These are phyloP conservation scores for Sciurus carolinensis DNA, from an alignment of 2,797 vertebrate genomes.

Conservation along the genomic window DNA sequence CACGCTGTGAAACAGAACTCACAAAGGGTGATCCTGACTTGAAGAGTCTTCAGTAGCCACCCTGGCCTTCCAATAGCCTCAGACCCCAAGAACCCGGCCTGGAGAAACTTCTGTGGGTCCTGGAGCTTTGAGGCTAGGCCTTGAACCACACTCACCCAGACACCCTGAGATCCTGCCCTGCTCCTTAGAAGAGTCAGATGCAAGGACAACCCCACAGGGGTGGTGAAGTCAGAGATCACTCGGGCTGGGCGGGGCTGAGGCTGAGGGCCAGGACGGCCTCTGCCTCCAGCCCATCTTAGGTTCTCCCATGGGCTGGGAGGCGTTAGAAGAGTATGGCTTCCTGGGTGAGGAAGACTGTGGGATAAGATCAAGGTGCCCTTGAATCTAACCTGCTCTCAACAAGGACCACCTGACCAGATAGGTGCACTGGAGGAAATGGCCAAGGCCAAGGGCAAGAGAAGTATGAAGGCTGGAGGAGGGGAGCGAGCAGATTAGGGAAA, in stretches of 20 bases:
- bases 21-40: not conserved
- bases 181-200: not conserved
- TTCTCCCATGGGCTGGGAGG: not conserved
- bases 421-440: not conserved
- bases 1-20: not conserved
- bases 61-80: not conserved
- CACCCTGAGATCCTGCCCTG: not conserved
- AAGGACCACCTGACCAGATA: not conserved
- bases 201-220: not conserved
- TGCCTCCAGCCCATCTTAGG: not conserved
- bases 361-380: not conserved
- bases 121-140: not conserved
- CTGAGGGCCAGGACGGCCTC: not conserved
- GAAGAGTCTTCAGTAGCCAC: not conserved
- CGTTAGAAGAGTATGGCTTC: not conserved
- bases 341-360: not conserved
- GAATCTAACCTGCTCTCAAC: not conserved
- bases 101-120: not conserved
- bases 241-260: too few species aligned
- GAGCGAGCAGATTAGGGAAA: too few species aligned
- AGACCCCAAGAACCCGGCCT: not conserved
- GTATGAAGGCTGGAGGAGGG: not conserved
- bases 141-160: not conserved
- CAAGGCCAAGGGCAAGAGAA: not conserved
- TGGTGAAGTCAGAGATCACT: not conserved